phyloP scores from a whole-genome alignment of 1,140 invertebrate species.

The Papilio aristodemus region DNA sequence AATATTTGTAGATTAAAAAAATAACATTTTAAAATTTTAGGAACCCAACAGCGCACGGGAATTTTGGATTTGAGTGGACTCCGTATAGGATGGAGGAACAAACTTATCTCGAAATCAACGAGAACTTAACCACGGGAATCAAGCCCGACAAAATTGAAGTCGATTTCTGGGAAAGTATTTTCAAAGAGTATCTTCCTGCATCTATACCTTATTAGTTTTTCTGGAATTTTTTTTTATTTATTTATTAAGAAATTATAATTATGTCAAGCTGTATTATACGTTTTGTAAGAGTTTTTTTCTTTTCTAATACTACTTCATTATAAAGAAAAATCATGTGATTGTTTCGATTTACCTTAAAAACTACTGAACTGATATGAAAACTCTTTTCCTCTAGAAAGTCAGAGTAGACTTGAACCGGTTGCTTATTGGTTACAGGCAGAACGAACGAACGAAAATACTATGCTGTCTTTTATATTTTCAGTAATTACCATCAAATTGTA shows the following conservation, averaged over 20 bases:
- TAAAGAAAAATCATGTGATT: neutral
- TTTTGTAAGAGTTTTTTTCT: too few relatives aligned
- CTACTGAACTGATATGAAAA: too few relatives aligned
- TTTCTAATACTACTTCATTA: too few relatives aligned
- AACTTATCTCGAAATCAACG: conserved; percentile 47
- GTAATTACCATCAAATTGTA: too few relatives aligned
- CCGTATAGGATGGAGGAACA: conserved; percentile 39
- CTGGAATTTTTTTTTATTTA: too few relatives aligned
- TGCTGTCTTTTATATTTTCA: too few relatives aligned
- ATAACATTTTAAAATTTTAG: conserved; percentile 41
- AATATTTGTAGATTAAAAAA: neutral
- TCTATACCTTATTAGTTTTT: conserved; percentile 20
- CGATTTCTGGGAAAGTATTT: conserved; percentile 47
- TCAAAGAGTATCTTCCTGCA: conserved; percentile 35
- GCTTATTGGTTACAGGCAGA: too few relatives aligned
- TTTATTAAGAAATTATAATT: too few relatives aligned
- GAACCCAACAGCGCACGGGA: conserved; percentile 49
- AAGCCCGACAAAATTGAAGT: conserved; percentile 41
- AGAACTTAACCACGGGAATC: conserved; percentile 29
- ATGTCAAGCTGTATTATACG: too few relatives aligned
- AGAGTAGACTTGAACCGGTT: too few relatives aligned
- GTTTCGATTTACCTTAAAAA: neutral
- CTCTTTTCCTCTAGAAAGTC: too few relatives aligned
- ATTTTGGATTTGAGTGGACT: conserved; percentile 41
- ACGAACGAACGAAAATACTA: too few relatives aligned